phyloP scores from a whole-genome alignment of 1,140 invertebrate genomes.

The Rhopalosiphum padi region DNA sequence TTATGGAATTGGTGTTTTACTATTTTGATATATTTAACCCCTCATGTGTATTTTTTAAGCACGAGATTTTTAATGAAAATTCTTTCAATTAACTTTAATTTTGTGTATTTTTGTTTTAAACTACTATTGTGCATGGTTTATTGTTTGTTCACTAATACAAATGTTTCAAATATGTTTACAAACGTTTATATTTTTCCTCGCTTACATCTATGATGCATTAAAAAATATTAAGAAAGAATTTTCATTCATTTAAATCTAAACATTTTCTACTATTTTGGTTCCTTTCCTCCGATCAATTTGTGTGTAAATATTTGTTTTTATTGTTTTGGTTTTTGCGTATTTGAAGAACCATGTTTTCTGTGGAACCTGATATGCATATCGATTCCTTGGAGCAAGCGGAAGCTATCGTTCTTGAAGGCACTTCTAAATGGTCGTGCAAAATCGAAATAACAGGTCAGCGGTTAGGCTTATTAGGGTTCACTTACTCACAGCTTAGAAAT shows the following conservation, averaged over 20 bases:
- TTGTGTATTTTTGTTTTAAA: conserved; percentile 12
- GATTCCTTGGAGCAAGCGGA: conserved; percentile 98
- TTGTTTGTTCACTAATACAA: background rate
- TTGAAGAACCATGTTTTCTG: conserved; percentile 91
- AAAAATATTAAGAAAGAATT: conserved; percentile 53
- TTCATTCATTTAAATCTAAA: conserved; percentile 49
- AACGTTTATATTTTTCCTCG: conserved; percentile 7
- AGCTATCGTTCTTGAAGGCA: conserved; percentile 97
- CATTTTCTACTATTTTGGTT: background rate
- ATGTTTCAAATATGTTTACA: background rate
- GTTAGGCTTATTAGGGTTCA: conserved; percentile 48
- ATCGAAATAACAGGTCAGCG: conserved; percentile 94
- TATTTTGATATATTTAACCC: conserved; percentile 28
- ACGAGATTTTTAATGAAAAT: conserved; percentile 54
- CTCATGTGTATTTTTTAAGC: conserved; percentile 34
- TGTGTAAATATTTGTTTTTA: conserved; percentile 59
- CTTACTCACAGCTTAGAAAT: conserved; percentile 48
- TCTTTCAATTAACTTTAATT: conserved; percentile 30
- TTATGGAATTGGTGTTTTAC: conserved; percentile 49
- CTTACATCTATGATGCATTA: conserved; percentile 12
- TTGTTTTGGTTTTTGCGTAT: conserved; percentile 56
- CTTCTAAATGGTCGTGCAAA: conserved; percentile 99
- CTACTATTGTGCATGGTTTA: conserved; percentile 25
- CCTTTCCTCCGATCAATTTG: conserved; percentile 28
- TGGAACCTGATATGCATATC: conserved; percentile 98